Conservation (phyloP, 2,797 vertebrate species). For the Aphelocoma californica region DNA sequence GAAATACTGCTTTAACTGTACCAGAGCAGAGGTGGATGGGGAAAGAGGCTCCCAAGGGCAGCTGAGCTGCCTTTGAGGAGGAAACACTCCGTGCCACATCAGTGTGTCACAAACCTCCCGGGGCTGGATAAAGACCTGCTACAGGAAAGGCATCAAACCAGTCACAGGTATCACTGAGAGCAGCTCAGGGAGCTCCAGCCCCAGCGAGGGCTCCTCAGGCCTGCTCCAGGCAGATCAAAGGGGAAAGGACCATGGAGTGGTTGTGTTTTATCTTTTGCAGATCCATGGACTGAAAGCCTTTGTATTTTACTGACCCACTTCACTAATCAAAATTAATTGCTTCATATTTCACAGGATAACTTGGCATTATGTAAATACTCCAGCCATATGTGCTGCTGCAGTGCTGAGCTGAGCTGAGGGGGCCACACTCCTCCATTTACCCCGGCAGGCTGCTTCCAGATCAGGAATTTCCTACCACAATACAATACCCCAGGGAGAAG, state of each 20-base stretch:
- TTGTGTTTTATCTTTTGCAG: neutral
- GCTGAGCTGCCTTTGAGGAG: neutral
- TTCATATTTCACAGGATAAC: slow-evolving; percentile 1
- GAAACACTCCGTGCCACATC: neutral
- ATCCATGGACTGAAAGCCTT: neutral
- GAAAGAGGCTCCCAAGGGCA: neutral
- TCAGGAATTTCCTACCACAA: fast-evolving
- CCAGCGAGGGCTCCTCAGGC: neutral
- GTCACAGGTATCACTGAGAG: neutral
- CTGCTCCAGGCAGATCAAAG: neutral
- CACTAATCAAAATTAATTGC: slow-evolving; percentile 18
- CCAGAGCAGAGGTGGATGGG: neutral
- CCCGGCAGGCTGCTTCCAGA: fast-evolving
- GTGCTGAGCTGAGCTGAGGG: neutral
- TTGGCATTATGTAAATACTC: neutral
- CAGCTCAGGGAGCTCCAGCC: neutral
- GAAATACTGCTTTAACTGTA: neutral
- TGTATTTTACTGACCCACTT: neutral
- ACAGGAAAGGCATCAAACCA: neutral
- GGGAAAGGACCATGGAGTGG: fast-evolving
- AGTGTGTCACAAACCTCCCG: neutral
- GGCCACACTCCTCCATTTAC: fast-evolving
- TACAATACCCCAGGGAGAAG: fast-evolving
- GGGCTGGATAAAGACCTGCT: neutral
- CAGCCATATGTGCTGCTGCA: slow-evolving; percentile 3